Conservation (phyloP, 2,113 vertebrate species). For the Tursiops truncatus region DNA sequence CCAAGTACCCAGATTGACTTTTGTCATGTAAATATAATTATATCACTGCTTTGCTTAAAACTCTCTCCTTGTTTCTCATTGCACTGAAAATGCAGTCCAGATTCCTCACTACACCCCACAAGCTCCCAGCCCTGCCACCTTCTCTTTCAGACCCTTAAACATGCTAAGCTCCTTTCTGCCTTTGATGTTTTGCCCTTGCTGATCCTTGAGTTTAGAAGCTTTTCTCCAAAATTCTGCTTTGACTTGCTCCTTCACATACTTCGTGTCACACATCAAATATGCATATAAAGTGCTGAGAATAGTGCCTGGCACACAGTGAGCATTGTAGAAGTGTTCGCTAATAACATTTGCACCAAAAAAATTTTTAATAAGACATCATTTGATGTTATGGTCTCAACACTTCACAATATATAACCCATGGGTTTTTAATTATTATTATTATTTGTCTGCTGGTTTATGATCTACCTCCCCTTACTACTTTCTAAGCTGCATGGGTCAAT, state of each 20-base stretch:
- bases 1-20: background rate
- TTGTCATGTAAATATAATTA: background rate
- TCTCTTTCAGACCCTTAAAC: background rate
- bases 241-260: background rate
- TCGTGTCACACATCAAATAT: background rate
- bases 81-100: background rate
- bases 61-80: background rate
- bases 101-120: background rate
- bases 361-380: background rate
- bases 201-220: background rate
- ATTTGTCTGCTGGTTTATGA: background rate
- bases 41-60: background rate
- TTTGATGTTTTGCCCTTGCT: background rate
- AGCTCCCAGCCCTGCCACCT: background rate
- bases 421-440: background rate
- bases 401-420: background rate
- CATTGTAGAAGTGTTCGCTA: background rate
- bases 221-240: background rate
- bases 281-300: background rate
- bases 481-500: background rate
- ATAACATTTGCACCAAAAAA: rapidly evolving
- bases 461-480: background rate
- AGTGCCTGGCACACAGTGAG: rapidly evolving
- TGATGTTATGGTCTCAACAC: background rate
- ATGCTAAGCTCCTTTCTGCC: background rate